Base-by-base conservation (phyloP, 2,797 vertebrate genomes). In the Pantherophis vulpinus region DNA sequence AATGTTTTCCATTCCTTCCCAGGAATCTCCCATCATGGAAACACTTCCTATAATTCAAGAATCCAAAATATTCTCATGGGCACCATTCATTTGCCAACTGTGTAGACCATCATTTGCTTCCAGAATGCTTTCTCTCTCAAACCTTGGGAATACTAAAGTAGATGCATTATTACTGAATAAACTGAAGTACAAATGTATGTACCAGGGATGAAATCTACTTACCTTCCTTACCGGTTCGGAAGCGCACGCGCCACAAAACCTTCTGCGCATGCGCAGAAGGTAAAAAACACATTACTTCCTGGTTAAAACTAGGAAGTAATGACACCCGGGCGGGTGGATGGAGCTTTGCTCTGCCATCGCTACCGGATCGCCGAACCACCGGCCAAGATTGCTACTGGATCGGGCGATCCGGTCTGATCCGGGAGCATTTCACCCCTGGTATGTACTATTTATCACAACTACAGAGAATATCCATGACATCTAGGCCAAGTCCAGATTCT, bases 391-490 rank as follows among this genome's bases (percentile, higher is more conserved):
- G 47, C 47, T 51, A 51, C 47, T 5, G 47, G 47, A 51, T 51
- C 6, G 6, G 6, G 47, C 6, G 47, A 51, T 51, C 47, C 1
- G 47, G 6, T 51, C 6, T 5, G 47, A 51, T 51, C 47, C 6
- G 6, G 47, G 47, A 51, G 47, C 47, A 51, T 51, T 51, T 51
- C 55, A 56, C 55, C 55, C 12, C 55, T 55, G 13, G 0, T 20
- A 93, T 20, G 4, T 32, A 92, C 54, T 66, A n/a, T 86, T 42
- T 91, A 60, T 59, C 37, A 20, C 16, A 5, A 0, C 74, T 54
- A n/a, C 23, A 13, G 0, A 2, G 54, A 42, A 23, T 27, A 13
- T 32, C 6, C 10, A 4, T 37, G 0, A n/a, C 20, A 60, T n/a
- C 29, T n/a, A 37, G 42, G 37, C 29, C 83, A 51, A 86, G 25